Base-by-base conservation (phyloP, 2,888 invertebrate species). In the Mallateleia sp. region DNA sequence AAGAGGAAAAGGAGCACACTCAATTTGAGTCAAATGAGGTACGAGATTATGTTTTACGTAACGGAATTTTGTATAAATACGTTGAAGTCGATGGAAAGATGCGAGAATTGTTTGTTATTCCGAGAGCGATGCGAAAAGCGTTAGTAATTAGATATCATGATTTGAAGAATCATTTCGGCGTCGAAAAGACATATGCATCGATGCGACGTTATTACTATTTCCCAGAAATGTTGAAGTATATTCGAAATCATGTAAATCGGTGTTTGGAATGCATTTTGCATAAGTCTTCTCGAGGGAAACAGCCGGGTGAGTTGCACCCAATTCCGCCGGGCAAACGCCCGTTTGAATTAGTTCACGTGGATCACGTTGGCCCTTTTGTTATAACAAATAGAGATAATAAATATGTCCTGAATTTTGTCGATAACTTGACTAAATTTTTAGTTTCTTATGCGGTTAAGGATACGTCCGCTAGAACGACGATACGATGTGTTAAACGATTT, bases 201-300 rank as follows among this genome's bases (percentile, higher is more conserved):
- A 22, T 91, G 18, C 18, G 54, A 3, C 9, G 71, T 2, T 52
- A 74, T 20, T 92, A 89, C 67, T 89, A 88, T 56, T 90, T 91
- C 20, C 78, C 85, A 0, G 66, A 87, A 0, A 67, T 89, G 74
- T 54, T 78, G 22, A 52, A 85, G 9, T 91, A 91, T 72, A 60
- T 90, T 0, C 28, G 77, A 38, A 15, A 60, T 11, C 89, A 90
- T 56, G 85, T 91, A 14, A 14, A 28, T 2, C 34, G 66, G 6
- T 92, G 91, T 77, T 15, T 91, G 6, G 84, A 89, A 20, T 92
- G 91, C 72, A 77, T 87, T 4, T n/a, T 89, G 42, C 82, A 47
- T 11, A 91, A 91, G 69, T 22, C 22, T 7, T 75, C 58, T 32
- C 66, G 79, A 2, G 91, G 91, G 8, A 85, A 71, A 32, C 83